These are phyloP conservation scores for Lonchura striata DNA, from an alignment of 2,113 vertebrate species.

Conservation along the genomic window DNA sequence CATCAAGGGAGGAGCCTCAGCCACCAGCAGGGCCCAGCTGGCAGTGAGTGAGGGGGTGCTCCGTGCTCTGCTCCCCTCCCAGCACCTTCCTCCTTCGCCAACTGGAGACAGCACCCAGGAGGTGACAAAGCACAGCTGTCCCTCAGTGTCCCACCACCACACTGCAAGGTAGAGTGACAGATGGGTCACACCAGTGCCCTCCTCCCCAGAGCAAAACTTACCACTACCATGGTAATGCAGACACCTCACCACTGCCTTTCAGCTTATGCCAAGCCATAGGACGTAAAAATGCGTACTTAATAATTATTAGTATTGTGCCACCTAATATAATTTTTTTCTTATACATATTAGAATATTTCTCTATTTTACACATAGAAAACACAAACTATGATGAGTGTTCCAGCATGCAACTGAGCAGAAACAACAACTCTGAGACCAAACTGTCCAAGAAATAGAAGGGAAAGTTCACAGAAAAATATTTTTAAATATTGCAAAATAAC, in stretches of 20 bases:
- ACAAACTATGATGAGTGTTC: not conserved
- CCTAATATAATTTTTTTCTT: not conserved
- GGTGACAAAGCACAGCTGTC: not conserved
- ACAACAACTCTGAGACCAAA: not conserved
- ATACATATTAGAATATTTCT: not conserved
- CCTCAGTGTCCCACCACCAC: not conserved
- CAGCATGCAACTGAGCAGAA: not conserved
- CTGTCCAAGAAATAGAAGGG: not conserved
- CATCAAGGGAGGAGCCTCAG: not conserved
- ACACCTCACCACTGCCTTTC: not conserved
- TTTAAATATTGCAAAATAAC: not conserved
- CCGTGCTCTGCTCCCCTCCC: not conserved
- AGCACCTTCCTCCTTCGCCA: accelerated
- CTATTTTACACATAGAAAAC: not conserved
- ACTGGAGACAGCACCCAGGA: not conserved
- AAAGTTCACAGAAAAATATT: not conserved
- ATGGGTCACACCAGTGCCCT: not conserved
- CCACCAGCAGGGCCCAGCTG: accelerated
- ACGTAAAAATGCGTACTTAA: not conserved
- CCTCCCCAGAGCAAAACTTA: not conserved
- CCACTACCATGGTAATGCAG: accelerated
- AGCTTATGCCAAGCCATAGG: not conserved
- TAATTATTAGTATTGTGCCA: not conserved
- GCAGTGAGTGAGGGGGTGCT: not conserved
- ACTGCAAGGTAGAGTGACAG: not conserved